phyloP scores from a whole-genome alignment of 1,140 invertebrate species.

The Drosophila asahinai region DNA sequence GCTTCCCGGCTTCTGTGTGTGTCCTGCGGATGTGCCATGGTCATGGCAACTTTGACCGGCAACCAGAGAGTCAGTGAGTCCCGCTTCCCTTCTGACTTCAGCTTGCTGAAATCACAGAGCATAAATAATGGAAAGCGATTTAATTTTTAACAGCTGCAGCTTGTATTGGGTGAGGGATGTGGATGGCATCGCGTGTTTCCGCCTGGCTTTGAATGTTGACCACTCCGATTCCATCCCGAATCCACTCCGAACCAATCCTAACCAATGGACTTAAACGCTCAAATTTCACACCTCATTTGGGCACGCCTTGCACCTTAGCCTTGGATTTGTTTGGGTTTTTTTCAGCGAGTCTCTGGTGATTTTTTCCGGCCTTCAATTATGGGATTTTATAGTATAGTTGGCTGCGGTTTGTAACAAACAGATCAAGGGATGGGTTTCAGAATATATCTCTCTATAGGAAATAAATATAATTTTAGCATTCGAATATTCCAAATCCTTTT shows the following conservation, averaged over 20 bases:
- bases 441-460: neutral
- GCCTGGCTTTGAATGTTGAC: slow-evolving; percentile 25
- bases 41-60: slow-evolving; percentile 47
- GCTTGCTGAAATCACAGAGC: slow-evolving; percentile 61
- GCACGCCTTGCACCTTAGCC: slow-evolving; percentile 14
- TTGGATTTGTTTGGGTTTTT: slow-evolving; percentile 25
- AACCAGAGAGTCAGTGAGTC: slow-evolving; percentile 3
- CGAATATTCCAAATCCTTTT: neutral
- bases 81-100: slow-evolving; percentile 3
- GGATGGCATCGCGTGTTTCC: slow-evolving; percentile 31
- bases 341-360: slow-evolving; percentile 16
- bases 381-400: slow-evolving; percentile 24
- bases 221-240: slow-evolving; percentile 2
- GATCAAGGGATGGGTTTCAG: slow-evolving; percentile 1
- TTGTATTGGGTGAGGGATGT: slow-evolving; percentile 11
- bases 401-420: slow-evolving; percentile 16
- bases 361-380: slow-evolving; percentile 19
- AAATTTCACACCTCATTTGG: slow-evolving; percentile 68
- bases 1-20: slow-evolving; percentile 5
- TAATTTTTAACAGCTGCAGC: slow-evolving; percentile 72
- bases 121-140: slow-evolving; percentile 82
- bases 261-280: slow-evolving; percentile 44
- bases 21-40: slow-evolving; percentile 48
- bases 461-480: neutral
- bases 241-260: slow-evolving; percentile 1